A percentile compares a stretch with the other conserved stretches of the same genome.
Conservation (phyloP, 2,888 invertebrate species). For the Synanthedon vespiformis region DNA sequence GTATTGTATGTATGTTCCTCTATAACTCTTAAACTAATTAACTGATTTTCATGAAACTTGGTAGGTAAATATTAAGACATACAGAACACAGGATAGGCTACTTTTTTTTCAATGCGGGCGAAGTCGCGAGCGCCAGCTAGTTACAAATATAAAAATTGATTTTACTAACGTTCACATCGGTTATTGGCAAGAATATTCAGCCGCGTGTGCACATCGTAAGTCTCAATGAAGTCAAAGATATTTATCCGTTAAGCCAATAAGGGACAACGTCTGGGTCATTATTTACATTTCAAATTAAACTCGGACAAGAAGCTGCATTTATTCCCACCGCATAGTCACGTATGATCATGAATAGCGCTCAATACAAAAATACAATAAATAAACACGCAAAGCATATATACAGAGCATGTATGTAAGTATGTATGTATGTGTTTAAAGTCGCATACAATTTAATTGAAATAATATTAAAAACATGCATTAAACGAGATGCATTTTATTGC, state of each 20-base stretch:
- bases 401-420: background rate
- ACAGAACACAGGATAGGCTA: no score
- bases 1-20: no score
- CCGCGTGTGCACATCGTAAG: slow-evolving; percentile 22
- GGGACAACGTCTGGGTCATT: slow-evolving; percentile 22
- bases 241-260: slow-evolving; percentile 36
- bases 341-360: slow-evolving; percentile 7
- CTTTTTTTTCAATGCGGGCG: no score
- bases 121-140: no score
- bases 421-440: slow-evolving; percentile 5
- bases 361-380: slow-evolving; percentile 1
- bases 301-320: slow-evolving; percentile 23
- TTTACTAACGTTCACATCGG: background rate
- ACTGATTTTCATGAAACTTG: no score
- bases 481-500: background rate
- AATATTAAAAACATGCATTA: slow-evolving; percentile 1
- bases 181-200: slow-evolving; percentile 13
- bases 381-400: slow-evolving; percentile 3
- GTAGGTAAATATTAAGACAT: no score
- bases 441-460: slow-evolving; percentile 5
- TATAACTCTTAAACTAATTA: no score
- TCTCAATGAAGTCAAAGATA: slow-evolving; percentile 14
- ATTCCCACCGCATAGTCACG: slow-evolving; percentile 28
- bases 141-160: slow-evolving; percentile 10
- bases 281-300: slow-evolving; percentile 45